Base-by-base conservation (phyloP, 2,888 invertebrate genomes). In the Dasypolia templi region DNA sequence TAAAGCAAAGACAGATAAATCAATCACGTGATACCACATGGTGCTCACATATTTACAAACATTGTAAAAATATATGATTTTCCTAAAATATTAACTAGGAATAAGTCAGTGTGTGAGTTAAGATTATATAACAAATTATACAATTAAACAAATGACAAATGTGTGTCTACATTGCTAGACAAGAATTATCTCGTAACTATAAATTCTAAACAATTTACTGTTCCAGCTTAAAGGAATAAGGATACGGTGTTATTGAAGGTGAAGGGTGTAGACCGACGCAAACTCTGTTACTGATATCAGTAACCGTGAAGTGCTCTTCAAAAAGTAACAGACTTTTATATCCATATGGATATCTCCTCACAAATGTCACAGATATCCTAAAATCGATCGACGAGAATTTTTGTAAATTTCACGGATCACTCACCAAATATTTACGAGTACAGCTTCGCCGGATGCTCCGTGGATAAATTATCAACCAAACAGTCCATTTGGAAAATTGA, bases 401-500 rank as follows among this genome's bases (percentile, higher is more conserved):
- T 39, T 63, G 55, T 66, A 72, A 51, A 56, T 81, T 72, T 59
- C 56, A 69, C 46, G 59, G 69, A 74, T 70, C 64, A 69, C 56
- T 72, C 68, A 51, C 49, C 73, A 68, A 78, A 80, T 84, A 87
- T 88, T 83, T 83, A 87, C 71, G 80, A 83, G 71, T 75, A 63
- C 61, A 63, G 67, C 75, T 82, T 78, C 61, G 72, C 69, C 62
- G 63, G 72, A 65, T 74, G 77, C 75, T 76, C 69, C 74, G 67
- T 88, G 85, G 85, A 88, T 90, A 88, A 87, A 88, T 88, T 86
- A 91, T 84, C 79, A 87, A 83, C 81, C 78, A 84, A 84, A 81
- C 77, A 83, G 83, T 83, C 89, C 87, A 91, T 91, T 90, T 89
- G 82, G 86, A 83, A 89, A 89, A 91, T 91, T 89, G 89, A 88